phyloP scores from a whole-genome alignment of 2,888 invertebrate species.

The Bugula neritina region DNA sequence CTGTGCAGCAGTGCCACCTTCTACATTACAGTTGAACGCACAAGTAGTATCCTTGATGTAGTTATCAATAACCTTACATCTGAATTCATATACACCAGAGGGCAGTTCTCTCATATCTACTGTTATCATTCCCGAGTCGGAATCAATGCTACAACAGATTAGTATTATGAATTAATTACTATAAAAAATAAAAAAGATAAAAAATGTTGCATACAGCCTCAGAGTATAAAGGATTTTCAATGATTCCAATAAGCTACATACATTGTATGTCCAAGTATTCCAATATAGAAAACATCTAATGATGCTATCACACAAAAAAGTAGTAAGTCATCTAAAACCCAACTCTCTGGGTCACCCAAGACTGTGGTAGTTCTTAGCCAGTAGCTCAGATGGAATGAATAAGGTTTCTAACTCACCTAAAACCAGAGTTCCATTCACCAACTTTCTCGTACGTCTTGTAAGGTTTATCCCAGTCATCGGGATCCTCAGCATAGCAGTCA shows the following conservation, averaged over 20 bases:
- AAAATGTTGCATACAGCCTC: no score
- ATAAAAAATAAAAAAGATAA: no score
- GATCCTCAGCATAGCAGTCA: slow-evolving; percentile 89
- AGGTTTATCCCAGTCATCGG: slow-evolving; percentile 96
- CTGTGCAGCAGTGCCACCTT: slow-evolving; percentile 86
- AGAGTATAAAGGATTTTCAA: no score
- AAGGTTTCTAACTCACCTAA: slow-evolving; percentile 22
- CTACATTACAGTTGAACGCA: slow-evolving; percentile 27
- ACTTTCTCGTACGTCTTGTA: slow-evolving; percentile 77
- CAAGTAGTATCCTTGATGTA: slow-evolving; percentile 25
- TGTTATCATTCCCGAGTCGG: slow-evolving; percentile 87
- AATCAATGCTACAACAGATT: slow-evolving; percentile 64
- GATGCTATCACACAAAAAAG: no score
- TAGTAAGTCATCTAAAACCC: no score
- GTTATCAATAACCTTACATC: slow-evolving; percentile 79
- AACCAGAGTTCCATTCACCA: slow-evolving; percentile 23
- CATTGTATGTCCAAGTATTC: no score
- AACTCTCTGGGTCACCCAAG: no score
- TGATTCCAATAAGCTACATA: no score
- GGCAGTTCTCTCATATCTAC: slow-evolving; percentile 82
- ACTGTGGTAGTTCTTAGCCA: no score
- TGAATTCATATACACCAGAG: slow-evolving; percentile 74
- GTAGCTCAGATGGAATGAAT: no score
- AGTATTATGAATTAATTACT: slow-evolving; percentile 13
- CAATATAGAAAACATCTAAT: no score